Evolutionary conservation across 2,113 vertebrate genomes (phyloP).

Genomic region (Petrocephalus microphthalmus): DNA sequence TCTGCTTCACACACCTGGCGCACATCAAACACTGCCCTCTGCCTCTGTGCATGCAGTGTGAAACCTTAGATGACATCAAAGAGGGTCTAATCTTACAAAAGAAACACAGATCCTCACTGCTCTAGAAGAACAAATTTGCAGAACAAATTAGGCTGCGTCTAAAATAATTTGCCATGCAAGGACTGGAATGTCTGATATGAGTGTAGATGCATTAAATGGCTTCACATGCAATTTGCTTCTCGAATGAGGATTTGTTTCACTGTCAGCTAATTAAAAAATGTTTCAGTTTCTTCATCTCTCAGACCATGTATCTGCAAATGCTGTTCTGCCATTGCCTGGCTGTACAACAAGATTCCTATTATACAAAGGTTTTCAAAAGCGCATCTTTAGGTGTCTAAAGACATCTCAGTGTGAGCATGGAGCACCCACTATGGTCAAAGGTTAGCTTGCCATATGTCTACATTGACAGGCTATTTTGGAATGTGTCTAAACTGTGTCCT

Average conservation of each 20-base stretch:
- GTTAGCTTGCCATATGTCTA: constrained; percentile 31
- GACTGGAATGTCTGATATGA: constrained; percentile 34
- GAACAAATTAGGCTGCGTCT: constrained; percentile 53
- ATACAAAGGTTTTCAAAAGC: constrained; percentile 21
- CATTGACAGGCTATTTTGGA: neutral
- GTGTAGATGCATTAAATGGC: constrained; percentile 23
- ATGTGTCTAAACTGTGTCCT: constrained; percentile 10
- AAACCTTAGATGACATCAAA: constrained; percentile 25
- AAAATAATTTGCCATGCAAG: constrained; percentile 45
- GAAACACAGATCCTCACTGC: constrained; percentile 32
- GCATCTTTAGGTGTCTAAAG: constrained; percentile 42
- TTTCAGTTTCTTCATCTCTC: neutral
- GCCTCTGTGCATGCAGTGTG: neutral
- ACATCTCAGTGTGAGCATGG: neutral
- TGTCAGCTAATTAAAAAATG: neutral
- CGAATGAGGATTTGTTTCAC: neutral
- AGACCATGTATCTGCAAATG: constrained; percentile 16
- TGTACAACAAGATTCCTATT: constrained; percentile 31
- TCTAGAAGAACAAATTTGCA: constrained; percentile 36
- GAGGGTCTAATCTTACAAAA: constrained; percentile 28
- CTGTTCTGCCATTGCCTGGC: neutral
- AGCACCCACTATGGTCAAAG: neutral
- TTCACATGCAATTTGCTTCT: neutral
- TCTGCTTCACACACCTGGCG: neutral
- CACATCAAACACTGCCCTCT: neutral